phyloP scores from a whole-genome alignment of 2,797 vertebrate genomes.

The Erpetoichthys calabaricus region DNA sequence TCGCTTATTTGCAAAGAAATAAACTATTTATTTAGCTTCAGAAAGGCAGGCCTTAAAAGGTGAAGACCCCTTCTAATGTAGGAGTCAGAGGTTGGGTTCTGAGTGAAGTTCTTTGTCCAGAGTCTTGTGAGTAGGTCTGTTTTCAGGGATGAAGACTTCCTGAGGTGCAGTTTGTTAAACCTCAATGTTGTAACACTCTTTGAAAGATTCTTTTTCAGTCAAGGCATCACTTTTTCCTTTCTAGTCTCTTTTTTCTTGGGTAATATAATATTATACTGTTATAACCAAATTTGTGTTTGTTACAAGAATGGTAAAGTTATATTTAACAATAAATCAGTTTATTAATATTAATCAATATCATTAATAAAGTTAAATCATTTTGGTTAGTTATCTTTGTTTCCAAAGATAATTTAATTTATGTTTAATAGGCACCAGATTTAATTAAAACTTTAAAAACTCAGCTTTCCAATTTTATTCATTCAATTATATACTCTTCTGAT shows the following conservation, averaged over 20 bases:
- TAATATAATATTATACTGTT: background rate
- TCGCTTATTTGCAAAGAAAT: constrained; percentile 23
- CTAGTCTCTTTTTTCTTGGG: background rate
- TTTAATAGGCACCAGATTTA: too few species aligned
- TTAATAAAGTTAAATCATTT: too few species aligned
- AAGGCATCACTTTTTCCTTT: background rate
- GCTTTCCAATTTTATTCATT: too few species aligned
- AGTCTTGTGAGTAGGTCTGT: constrained; percentile 51
- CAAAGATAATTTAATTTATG: too few species aligned
- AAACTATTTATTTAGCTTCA: constrained; percentile 48
- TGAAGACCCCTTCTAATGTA: constrained; percentile 30
- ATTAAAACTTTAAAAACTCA: too few species aligned
- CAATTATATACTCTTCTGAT: too few species aligned
- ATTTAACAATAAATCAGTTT: too few species aligned
- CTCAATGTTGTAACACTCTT: constrained; percentile 5
- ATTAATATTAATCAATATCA: too few species aligned
- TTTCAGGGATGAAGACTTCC: constrained; percentile 41
- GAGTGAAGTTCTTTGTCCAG: constrained; percentile 37
- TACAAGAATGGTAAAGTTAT: background rate
- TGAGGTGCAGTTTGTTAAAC: constrained; percentile 16
- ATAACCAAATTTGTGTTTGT: background rate
- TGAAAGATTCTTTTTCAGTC: constrained; percentile 49
- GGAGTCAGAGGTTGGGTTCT: constrained; percentile 53
- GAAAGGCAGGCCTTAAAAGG: constrained; percentile 38
- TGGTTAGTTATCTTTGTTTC: too few species aligned